phyloP scores from a whole-genome alignment of 2,113 vertebrate species.

The Sciurus niger region DNA sequence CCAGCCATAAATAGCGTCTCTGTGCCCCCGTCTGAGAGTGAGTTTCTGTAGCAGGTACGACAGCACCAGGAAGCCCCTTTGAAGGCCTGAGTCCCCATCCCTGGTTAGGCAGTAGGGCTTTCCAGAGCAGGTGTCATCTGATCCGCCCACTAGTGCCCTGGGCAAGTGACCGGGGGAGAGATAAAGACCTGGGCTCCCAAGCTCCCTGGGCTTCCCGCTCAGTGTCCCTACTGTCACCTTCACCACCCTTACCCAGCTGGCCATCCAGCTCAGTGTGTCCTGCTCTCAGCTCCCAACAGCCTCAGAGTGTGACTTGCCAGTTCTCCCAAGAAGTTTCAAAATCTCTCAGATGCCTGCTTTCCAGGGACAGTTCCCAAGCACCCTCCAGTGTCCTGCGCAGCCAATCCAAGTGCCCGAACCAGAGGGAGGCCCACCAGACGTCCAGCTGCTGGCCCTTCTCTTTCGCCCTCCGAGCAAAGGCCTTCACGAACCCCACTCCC shows the following conservation, averaged over 20 bases:
- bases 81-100: background rate
- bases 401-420: too few relatives aligned
- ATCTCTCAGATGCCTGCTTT: background rate
- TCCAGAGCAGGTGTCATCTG: background rate
- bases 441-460: background rate
- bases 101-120: background rate
- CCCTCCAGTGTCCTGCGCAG: background rate
- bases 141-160: background rate
- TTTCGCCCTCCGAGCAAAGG: background rate
- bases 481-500: accelerated
- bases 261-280: background rate
- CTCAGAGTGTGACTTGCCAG: background rate
- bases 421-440: background rate
- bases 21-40: background rate
- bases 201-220: background rate
- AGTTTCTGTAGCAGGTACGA: background rate
- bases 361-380: background rate
- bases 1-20: background rate
- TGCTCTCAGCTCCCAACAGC: background rate
- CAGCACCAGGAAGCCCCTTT: background rate
- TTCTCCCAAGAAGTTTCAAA: background rate
- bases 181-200: background rate
- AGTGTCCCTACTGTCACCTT: accelerated
- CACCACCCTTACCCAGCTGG: background rate
- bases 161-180: background rate